Percentiles rank a stretch among this genome's conserved stretches.
Evolutionary conservation across 2,113 vertebrate genomes (phyloP).

Genomic region (Odontesthes bonariensis): DNA sequence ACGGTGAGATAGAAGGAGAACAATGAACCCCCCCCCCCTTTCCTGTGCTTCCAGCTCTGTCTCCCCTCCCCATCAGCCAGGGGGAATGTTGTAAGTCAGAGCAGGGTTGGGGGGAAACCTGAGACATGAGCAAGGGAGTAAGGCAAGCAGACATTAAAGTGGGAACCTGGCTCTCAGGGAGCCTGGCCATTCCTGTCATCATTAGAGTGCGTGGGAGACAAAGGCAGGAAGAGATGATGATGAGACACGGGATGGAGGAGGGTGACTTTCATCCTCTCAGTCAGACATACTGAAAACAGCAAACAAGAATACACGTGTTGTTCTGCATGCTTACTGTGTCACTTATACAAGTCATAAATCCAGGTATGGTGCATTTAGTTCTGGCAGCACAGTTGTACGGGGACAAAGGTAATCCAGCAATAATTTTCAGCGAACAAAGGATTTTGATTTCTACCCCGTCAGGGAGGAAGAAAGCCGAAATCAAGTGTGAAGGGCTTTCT

Average conservation of each 20-base stretch:
- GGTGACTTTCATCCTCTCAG: not conserved
- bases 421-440: conserved; percentile 69
- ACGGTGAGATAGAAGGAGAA: conserved; percentile 63
- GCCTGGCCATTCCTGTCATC: conserved; percentile 54
- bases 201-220: conserved; percentile 61
- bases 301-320: conserved; percentile 21
- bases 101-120: conserved; percentile 60
- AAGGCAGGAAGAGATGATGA: conserved; percentile 54
- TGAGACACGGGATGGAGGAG: not conserved
- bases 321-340: conserved; percentile 7
- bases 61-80: conserved; percentile 46
- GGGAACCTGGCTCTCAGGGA: conserved; percentile 52
- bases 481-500: conserved; percentile 49
- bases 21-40: conserved; percentile 51
- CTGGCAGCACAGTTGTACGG: conserved; percentile 47
- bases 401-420: conserved; percentile 70
- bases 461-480: conserved; percentile 52
- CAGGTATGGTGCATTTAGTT: conserved; percentile 29
- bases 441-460: conserved; percentile 67
- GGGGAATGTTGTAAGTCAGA: conserved; percentile 79
- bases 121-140: conserved; percentile 58
- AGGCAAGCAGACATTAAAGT: conserved; percentile 72
- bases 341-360: conserved; percentile 45
- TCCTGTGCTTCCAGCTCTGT: conserved; percentile 32
- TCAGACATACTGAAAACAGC: conserved; percentile 15